Conservation (phyloP, 2,888 invertebrate species). For the Leucoma salicis region DNA sequence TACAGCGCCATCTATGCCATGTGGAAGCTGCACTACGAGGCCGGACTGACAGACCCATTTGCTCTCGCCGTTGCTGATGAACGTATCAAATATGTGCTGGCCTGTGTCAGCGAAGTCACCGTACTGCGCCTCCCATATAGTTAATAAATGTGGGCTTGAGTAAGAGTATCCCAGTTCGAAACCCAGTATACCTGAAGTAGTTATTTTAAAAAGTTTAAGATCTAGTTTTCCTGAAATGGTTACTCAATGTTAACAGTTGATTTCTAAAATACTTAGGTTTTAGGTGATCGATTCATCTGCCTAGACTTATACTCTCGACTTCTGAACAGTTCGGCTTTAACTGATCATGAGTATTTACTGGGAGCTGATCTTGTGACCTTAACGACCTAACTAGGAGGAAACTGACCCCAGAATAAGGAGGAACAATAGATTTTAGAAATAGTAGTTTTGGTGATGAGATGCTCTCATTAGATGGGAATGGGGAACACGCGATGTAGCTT, state of each 20-base stretch:
- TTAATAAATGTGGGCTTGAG: conserved; percentile 87
- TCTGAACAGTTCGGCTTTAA: too few species aligned
- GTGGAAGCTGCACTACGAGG: conserved; percentile 89
- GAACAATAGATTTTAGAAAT: too few species aligned
- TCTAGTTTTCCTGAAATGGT: not conserved
- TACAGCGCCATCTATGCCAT: conserved; percentile 88
- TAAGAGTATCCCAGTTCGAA: conserved; percentile 92
- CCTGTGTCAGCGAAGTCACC: conserved; percentile 91
- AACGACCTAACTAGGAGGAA: too few species aligned
- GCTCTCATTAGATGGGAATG: too few species aligned
- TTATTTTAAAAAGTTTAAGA: not conserved
- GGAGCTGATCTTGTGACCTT: too few species aligned
- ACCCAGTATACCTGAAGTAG: conserved; percentile 72
- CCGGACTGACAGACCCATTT: conserved; percentile 93
- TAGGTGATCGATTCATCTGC: too few species aligned
- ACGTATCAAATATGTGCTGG: conserved; percentile 84
- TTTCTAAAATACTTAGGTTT: too few species aligned
- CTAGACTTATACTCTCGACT: too few species aligned
- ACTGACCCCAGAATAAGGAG: too few species aligned
- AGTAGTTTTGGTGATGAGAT: too few species aligned
- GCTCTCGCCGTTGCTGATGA: conserved; percentile 86
- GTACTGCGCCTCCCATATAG: conserved; percentile 93
- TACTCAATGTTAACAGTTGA: not conserved
- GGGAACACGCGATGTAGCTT: too few species aligned
- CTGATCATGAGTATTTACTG: too few species aligned